Evolutionary conservation across 2,113 vertebrate species (phyloP), one percentile per base, ranked within the genome.

Genomic region (Recurvirostra avosetta): DNA sequence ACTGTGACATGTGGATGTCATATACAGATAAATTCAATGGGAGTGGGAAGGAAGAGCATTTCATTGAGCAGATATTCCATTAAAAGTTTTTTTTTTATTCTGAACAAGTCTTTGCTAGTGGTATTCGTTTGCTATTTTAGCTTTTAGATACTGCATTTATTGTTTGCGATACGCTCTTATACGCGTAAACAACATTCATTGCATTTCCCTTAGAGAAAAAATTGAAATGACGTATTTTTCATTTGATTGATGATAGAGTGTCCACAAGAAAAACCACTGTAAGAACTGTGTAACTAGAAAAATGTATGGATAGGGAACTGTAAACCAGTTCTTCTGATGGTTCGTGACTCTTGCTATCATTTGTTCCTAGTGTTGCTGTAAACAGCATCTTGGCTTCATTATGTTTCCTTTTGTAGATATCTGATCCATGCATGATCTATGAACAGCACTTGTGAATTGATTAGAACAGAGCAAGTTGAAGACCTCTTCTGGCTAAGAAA

Each of bases 331-430:
- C 65, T 43, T 91, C 47, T 59, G n/a, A 56, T 43, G 56, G 70
- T 81, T 70, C 18, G 11, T 76, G 72, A 88, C 86, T 94, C 61
- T 96, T 71, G 43, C 66, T 88, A 29, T 47, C 58, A 1, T 75
- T 76, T 62, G 58, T 91, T 88, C 70, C 71, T 83, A 11, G 41
- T 45, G 34, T n/a, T 87, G 40, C 41, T 95, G 81, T 95, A 94
- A 83, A 88, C 87, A 96, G 79, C 85, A 68, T 94, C 90, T 90
- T 96, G 86, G 30, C 62, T 97, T 97, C 18, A 30, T 86, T 96
- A 82, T 74, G 22, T 73, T 92, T 83, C 71, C 87, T 92, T 94
- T 86, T 80, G 87, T 86, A 93, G 86, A 77, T 89, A 63, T 84
- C 91, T 92, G 85, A 62, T 92, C 76, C 63, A 53, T 81, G 76